Base-by-base conservation (phyloP, 2,888 invertebrate species). In the Meandrusa payeni region DNA sequence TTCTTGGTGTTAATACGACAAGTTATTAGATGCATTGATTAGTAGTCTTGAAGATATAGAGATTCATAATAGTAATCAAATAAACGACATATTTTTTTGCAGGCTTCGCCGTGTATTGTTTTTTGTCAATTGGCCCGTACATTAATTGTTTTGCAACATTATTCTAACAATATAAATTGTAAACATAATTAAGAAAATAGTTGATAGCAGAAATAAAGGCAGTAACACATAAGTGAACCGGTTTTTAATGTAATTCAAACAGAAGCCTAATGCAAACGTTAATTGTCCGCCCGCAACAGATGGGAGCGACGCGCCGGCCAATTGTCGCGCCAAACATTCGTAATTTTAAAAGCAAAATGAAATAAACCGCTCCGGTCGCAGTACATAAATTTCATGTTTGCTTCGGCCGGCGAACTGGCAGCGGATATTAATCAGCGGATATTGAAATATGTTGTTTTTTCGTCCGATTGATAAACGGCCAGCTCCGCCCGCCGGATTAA, bases 361-460 rank as follows among this genome's bases (percentile, higher is more conserved):
- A 86, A 86, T 80, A 80, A 79, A 79, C 73, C 75, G 75, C 60
- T 80, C n/a, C 57, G 80, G 85, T 82, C 69, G 79, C 75, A 86
- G 85, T 87, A 83, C 87, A 87, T 87, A 86, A 87, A 87, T 87
- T 85, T 78, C 76, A 71, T 79, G 87, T 85, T 85, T 80, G 83
- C 83, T 65, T 80, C 82, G 75, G 66, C 80, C 75, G 74, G 77
- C 76, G 76, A 73, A 73, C 86, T 79, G 82, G 79, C 83, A 80
- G 78, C 79, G 82, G 85, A 83, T 86, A 87, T 87, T 86, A 87
- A 86, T 87, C 87, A 86, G 83, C 70, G 83, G 77, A 86, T 86
- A 87, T 87, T 85, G 87, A 87, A 87, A 87, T 87, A 82, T 86
- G 87, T 85, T 86, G 85, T 86, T 87, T 87, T 86, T 85, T 81